phyloP scores from a whole-genome alignment of 2,888 invertebrate species.

The Amiota minor region DNA sequence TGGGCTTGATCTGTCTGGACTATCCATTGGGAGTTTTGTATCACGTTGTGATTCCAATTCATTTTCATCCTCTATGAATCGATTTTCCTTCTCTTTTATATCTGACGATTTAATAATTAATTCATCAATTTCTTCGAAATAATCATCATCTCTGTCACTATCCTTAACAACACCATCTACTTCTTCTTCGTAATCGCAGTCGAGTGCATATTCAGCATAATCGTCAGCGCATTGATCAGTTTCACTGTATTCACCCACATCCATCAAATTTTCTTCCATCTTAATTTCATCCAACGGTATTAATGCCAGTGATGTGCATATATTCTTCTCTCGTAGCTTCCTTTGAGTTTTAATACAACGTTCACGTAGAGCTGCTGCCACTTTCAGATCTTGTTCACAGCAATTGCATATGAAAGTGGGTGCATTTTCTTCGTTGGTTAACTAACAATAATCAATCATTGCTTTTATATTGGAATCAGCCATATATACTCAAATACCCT shows the following conservation, averaged over 20 bases:
- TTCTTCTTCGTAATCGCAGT: not conserved
- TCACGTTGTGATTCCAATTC: no score
- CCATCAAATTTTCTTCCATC: constrained; percentile 36
- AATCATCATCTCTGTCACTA: not conserved
- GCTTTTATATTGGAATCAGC: not conserved
- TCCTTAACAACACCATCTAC: not conserved
- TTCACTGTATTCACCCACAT: constrained; percentile 38
- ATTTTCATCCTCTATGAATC: no score
- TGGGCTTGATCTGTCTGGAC: not conserved
- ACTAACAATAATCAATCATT: constrained; percentile 33
- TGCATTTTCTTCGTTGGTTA: no score
- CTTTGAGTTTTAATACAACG: no score
- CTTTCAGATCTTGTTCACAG: no score
- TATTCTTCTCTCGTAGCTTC: constrained; percentile 35
- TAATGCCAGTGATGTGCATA: not conserved
- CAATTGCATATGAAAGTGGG: no score
- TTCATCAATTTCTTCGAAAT: not conserved
- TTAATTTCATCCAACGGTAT: constrained; percentile 2
- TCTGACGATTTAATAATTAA: no score
- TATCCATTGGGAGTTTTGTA: no score
- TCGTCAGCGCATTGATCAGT: not conserved
- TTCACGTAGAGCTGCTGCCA: no score
- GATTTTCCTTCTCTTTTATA: no score
- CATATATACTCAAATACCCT: not conserved
- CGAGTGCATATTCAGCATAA: not conserved